Conservation (phyloP, 2,797 vertebrate species). For the Myripristis murdjan region DNA sequence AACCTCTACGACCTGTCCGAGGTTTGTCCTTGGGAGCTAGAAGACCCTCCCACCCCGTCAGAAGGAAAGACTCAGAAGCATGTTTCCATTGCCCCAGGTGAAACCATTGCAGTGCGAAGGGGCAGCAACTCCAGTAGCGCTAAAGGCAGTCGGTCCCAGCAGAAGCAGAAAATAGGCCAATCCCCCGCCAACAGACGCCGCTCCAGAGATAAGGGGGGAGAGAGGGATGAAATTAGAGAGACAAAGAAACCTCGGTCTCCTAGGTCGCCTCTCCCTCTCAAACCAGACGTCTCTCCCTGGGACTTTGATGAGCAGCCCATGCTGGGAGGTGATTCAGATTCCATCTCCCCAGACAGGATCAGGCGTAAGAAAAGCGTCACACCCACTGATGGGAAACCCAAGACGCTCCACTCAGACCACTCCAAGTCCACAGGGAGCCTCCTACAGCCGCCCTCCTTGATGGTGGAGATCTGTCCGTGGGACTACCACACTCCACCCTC, state of each 20-base stretch:
- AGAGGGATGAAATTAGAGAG: constrained; percentile 76
- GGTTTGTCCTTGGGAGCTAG: constrained; percentile 96
- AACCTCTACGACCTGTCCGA: constrained; percentile 92
- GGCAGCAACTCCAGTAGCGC: constrained; percentile 73
- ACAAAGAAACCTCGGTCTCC: constrained; percentile 72
- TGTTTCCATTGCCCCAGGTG: constrained; percentile 94
- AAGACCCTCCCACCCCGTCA: constrained; percentile 89
- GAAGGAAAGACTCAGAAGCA: constrained; percentile 95
- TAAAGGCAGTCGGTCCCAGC: constrained; percentile 84
- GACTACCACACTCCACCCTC: constrained; percentile 89
- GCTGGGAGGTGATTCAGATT: constrained; percentile 75
- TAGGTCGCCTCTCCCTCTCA: constrained; percentile 81
- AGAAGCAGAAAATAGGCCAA: constrained; percentile 82
- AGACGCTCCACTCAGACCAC: constrained; percentile 84
- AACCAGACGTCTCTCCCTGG: constrained; percentile 80
- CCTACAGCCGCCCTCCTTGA: constrained; percentile 88
- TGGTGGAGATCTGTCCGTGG: constrained; percentile 96
- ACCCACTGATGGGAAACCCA: constrained; percentile 84
- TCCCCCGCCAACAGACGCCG: constrained; percentile 82
- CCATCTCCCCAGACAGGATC: constrained; percentile 86
- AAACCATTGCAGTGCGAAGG: constrained; percentile 85
- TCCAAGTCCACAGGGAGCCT: constrained; percentile 91
- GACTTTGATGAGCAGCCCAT: constrained; percentile 85
- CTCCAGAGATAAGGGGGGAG: constrained; percentile 80
- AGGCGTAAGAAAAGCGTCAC: constrained; percentile 88